A percentile compares a stretch with the other conserved stretches of the same genome.
Conservation (phyloP, 2,113 vertebrate genomes). For the Aythya baeri region DNA sequence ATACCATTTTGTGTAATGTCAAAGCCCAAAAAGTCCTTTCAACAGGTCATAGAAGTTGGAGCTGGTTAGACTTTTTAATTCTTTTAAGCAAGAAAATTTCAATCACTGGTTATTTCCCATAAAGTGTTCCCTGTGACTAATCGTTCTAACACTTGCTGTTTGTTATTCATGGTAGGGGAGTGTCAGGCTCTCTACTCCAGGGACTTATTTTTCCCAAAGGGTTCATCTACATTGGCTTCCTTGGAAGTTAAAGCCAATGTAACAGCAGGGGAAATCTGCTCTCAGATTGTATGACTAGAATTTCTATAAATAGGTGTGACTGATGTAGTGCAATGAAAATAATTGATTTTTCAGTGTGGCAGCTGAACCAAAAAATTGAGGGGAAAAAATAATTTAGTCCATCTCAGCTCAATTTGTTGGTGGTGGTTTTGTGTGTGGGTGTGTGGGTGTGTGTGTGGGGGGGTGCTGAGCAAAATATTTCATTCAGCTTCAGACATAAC, state of each 20-base stretch:
- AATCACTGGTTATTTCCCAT: background rate
- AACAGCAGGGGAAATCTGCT: slow-evolving; percentile 48
- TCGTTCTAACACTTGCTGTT: slow-evolving; percentile 18
- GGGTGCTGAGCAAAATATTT: background rate
- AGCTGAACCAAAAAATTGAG: slow-evolving; percentile 19
- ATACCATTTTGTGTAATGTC: background rate
- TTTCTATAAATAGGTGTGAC: slow-evolving; percentile 50
- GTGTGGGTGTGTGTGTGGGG: background rate
- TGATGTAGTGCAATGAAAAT: slow-evolving; percentile 41
- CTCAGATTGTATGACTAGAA: slow-evolving; percentile 23
- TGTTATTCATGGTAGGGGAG: background rate
- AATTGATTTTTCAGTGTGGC: slow-evolving; percentile 46
- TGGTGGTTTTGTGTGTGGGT: no score
- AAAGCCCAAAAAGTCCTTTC: background rate
- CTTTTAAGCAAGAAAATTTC: slow-evolving; percentile 19
- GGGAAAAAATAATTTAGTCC: slow-evolving; percentile 13
- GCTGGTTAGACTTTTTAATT: background rate
- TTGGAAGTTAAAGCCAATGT: slow-evolving; percentile 28
- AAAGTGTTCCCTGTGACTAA: slow-evolving; percentile 17
- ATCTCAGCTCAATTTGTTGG: background rate
- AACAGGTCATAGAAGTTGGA: background rate
- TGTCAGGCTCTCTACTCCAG: background rate
- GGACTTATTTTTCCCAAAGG: background rate
- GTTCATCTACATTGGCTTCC: slow-evolving; percentile 2
- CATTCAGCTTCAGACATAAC: background rate